Evolutionary conservation across 2,888 invertebrate species (phyloP), one percentile per base, ranked within the genome.

Genomic region (Rhyacophila evoluta): DNA sequence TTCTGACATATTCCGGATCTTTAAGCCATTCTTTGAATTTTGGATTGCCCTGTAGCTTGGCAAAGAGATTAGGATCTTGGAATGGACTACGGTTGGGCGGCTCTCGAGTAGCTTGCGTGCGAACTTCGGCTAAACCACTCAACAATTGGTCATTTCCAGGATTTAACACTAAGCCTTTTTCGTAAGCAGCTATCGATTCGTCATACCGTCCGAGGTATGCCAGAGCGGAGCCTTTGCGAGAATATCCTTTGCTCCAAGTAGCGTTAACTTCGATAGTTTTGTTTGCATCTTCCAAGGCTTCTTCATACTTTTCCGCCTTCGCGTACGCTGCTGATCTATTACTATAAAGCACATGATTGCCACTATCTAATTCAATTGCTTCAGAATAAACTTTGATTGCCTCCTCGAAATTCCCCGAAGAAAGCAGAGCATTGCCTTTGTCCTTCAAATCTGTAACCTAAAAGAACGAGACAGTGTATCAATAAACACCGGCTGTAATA

Each of bases 251-350:
- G 1, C 92, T 91, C 97, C 97, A 98, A 78, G 93, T 92, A 6
- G 96, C 93, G 86, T 97, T 96, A 12, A 97, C 84, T 71, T 91
- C 86, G 6, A 98, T 91, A 0, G 96, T 96, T 85, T 94, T 93
- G 81, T 97, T 94, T 0, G 97, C 98, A 90, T 98, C 98, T 82
- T 92, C 91, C 29, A 97, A 87, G 0, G 98, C 96, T 80, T 93
- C 91, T 1, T 88, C 86, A 84, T 93, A 97, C 82, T 94, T 92
- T 27, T 92, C 93, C 69, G 93, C 92, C 88, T 97, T 97, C 0
- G 96, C 95, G 85, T 94, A 94, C 4, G 97, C 97, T 4, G 97
- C 97, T 0, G 97, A 97, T 76, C 98, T 92, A 87, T 98, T 98
- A 84, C 97, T 97, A 85, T 91, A 97, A 27, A 98, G 89, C 85